Evolutionary conservation across 2,797 vertebrate species (phyloP).

Genomic region (Hemibagrus guttatus): DNA sequence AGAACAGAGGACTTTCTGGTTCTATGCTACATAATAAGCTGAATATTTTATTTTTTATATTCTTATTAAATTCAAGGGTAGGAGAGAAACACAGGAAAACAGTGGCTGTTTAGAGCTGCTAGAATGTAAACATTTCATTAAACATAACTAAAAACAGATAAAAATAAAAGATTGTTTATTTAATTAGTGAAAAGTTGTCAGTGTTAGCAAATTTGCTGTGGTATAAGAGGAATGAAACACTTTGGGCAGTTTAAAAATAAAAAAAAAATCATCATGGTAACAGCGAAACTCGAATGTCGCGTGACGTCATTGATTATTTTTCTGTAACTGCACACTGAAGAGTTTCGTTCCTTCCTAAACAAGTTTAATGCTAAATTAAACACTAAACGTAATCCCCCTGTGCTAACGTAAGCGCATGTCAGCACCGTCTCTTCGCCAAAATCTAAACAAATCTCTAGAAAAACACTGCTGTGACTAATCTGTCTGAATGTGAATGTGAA

Average conservation of each 20-base stretch:
- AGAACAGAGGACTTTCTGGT: not conserved
- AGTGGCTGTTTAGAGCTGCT: not conserved
- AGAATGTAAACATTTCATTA: not conserved
- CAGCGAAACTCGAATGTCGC: not conserved
- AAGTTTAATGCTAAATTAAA: not conserved
- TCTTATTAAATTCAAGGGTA: not conserved
- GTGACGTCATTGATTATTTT: not conserved
- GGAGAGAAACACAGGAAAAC: not conserved
- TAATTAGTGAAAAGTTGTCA: not conserved
- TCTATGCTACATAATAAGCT: not conserved
- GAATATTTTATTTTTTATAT: not conserved
- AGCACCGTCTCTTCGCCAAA: not conserved
- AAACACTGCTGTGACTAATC: slow-evolving; percentile 46
- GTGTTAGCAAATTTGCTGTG: not conserved
- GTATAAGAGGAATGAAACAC: slow-evolving; percentile 7
- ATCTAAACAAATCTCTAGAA: slow-evolving; percentile 16
- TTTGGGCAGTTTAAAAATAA: not conserved
- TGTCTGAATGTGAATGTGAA: slow-evolving; percentile 44
- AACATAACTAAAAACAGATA: not conserved
- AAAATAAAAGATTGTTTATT: no score
- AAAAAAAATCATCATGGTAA: not conserved
- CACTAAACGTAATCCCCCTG: not conserved
- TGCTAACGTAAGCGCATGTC: slow-evolving; percentile 19
- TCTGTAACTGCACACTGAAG: not conserved
- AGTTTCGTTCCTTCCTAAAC: not conserved